Conservation (phyloP, 2,797 vertebrate species). For the Lacerta bilineata region DNA sequence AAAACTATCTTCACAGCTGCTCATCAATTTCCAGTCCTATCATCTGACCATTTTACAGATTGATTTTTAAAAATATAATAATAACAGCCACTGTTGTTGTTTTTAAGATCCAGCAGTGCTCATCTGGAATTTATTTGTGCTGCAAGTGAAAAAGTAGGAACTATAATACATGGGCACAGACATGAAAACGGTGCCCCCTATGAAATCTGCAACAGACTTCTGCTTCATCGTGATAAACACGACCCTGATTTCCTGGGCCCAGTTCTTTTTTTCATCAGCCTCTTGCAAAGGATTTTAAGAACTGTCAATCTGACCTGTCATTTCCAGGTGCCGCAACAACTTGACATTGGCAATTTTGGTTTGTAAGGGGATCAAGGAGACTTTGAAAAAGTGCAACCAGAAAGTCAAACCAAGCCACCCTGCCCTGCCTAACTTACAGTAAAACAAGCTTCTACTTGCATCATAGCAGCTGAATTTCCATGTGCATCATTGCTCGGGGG, state of each 20-base stretch:
- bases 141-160: not conserved
- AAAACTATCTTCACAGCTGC: not conserved
- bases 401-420: not conserved
- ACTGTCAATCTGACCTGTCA: not conserved
- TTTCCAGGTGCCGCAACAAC: not conserved
- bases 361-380: not conserved
- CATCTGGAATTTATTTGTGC: not conserved
- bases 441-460: not conserved
- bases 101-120: not conserved
- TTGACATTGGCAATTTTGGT: not conserved
- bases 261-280: not conserved
- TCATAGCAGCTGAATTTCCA: not conserved
- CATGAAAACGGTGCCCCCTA: not conserved
- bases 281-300: not conserved
- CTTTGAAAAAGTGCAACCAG: not conserved
- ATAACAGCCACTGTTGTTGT: not conserved
- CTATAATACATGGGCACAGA: not conserved
- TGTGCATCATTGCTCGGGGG: not conserved
- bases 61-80: not conserved
- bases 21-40: not conserved
- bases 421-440: not conserved
- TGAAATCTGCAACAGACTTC: not conserved
- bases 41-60: not conserved
- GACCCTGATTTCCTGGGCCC: not conserved
- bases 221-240: not conserved